A percentile compares a stretch with the other conserved stretches of the same genome.
Conservation (phyloP, 2,888 invertebrate genomes). For the Nebria brevicollis region DNA sequence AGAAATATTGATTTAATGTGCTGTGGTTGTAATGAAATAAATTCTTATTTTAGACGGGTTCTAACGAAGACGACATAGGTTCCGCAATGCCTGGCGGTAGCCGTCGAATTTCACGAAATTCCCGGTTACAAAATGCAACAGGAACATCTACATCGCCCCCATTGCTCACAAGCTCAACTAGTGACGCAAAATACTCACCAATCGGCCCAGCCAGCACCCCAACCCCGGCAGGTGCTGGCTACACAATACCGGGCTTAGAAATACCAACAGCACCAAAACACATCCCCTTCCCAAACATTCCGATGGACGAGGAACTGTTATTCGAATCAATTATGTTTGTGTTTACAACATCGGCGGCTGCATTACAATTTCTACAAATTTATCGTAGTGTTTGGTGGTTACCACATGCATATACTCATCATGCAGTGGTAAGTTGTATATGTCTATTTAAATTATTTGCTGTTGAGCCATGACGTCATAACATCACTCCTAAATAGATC, state of each 20-base stretch:
- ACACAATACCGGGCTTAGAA: conserved; percentile 57
- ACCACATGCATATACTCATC: conserved; percentile 88
- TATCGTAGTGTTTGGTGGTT: conserved; percentile 98
- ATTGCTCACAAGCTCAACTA: conserved; percentile 15
- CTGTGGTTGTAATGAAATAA: background rate
- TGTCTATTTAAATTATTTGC: conserved; percentile 7
- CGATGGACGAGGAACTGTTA: conserved; percentile 80
- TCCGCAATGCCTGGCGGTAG: conserved; percentile 52
- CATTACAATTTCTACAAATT: conserved; percentile 92
- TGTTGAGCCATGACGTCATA: background rate
- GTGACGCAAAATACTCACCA: conserved; percentile 39
- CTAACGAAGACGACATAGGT: conserved; percentile 48
- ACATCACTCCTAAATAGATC: too few relatives aligned
- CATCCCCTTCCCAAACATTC: conserved; percentile 82
- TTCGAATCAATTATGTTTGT: conserved; percentile 89
- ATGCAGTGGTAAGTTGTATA: conserved; percentile 78
- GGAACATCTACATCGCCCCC: conserved; percentile 23
- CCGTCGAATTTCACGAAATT: conserved; percentile 57
- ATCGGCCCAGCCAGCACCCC: conserved; percentile 12
- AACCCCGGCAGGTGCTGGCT: conserved; percentile 16
- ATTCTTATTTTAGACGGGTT: conserved; percentile 28
- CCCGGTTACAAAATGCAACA: conserved; percentile 53
- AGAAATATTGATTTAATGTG: background rate
- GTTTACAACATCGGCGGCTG: conserved; percentile 81
- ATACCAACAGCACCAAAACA: conserved; percentile 76